These are phyloP conservation scores for Plecotus auritus DNA, from an alignment of 2,113 vertebrate genomes.

Conservation along the genomic window DNA sequence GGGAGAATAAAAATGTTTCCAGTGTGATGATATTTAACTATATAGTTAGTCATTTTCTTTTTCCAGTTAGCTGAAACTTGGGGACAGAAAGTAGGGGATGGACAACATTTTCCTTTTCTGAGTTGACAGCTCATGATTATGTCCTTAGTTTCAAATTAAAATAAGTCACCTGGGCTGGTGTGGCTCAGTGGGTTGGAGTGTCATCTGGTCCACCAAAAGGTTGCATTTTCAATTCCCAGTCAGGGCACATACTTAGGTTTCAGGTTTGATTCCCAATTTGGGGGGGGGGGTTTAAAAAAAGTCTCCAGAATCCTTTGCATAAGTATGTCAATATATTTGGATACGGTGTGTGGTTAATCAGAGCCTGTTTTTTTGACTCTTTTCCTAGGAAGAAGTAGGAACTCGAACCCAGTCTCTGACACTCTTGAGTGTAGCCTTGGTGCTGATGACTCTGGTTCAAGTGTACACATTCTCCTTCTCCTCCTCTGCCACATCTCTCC, in stretches of 20 bases:
- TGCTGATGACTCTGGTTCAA: background rate
- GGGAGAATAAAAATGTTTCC: background rate
- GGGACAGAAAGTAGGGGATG: background rate
- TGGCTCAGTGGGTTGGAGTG: background rate
- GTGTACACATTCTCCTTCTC: background rate
- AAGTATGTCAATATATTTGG: background rate
- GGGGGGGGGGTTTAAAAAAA: background rate
- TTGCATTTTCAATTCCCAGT: background rate
- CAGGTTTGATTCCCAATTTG: background rate
- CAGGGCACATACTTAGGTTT: background rate
- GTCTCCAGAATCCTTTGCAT: background rate
- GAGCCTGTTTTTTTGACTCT: background rate
- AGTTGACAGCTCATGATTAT: background rate
- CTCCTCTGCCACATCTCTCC: fast-evolving
- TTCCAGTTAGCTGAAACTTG: background rate
- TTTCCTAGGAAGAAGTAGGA: background rate
- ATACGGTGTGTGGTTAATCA: background rate
- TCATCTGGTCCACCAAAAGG: background rate
- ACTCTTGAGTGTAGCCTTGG: background rate
- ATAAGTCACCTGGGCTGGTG: background rate
- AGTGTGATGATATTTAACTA: background rate
- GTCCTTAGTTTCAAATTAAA: background rate
- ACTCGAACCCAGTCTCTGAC: background rate
- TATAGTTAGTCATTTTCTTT: background rate
- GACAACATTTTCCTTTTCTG: background rate